These are phyloP conservation scores for Hemibagrus wyckioides DNA, from an alignment of 2,113 vertebrate genomes.

Conservation along the genomic window DNA sequence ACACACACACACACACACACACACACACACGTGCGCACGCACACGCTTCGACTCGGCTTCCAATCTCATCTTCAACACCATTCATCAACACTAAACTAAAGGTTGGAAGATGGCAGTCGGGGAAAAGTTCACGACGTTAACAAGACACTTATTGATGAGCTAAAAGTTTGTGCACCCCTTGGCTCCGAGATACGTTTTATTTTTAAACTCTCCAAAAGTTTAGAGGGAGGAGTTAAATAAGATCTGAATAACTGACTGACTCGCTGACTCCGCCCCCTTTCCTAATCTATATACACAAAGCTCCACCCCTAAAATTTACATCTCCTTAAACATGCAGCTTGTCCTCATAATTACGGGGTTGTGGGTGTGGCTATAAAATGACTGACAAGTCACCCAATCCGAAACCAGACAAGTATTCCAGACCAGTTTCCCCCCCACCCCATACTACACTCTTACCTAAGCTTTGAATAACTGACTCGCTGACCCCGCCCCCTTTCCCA, in stretches of 20 bases:
- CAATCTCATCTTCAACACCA: constrained; percentile 2
- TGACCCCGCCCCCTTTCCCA: too few relatives aligned
- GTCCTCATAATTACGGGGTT: too few relatives aligned
- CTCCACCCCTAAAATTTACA: background rate
- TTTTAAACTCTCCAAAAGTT: too few relatives aligned
- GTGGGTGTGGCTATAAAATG: too few relatives aligned
- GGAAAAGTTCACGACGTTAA: constrained; percentile 13
- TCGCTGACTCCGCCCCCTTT: background rate
- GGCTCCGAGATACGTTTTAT: too few relatives aligned
- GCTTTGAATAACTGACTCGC: too few relatives aligned
- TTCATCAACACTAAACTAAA: constrained; percentile 27
- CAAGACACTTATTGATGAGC: constrained; percentile 13
- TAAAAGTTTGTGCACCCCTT: background rate
- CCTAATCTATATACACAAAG: background rate
- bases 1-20: constrained; percentile 12
- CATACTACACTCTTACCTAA: too few relatives aligned
- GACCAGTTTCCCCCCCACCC: too few relatives aligned
- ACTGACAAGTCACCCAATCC: too few relatives aligned
- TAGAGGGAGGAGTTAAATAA: background rate
- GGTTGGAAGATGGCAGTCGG: constrained; percentile 7
- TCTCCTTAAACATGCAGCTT: too few relatives aligned
- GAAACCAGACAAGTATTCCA: too few relatives aligned
- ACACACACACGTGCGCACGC: background rate
- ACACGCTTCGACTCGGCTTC: background rate
- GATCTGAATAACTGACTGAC: too few relatives aligned